Evolutionary conservation across 2,888 invertebrate species (phyloP).

Genomic region (Drepana falcataria): DNA sequence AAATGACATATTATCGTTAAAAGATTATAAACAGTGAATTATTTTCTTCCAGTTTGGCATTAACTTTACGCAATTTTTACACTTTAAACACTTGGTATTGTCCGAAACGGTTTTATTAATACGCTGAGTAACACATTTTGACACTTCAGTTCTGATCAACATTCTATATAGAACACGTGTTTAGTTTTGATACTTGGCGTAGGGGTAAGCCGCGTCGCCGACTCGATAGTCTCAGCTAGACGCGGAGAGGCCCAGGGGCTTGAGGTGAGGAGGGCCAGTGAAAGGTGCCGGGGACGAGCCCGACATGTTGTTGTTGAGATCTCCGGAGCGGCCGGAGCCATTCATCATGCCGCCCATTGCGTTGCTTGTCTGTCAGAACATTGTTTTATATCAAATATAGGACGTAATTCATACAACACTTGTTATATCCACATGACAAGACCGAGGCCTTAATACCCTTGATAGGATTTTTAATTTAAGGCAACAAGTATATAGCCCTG

Average conservation of each 20-base stretch:
- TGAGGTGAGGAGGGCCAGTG: slow-evolving; percentile 74
- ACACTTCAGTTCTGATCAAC: slow-evolving; percentile 9
- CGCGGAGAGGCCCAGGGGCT: slow-evolving; percentile 80
- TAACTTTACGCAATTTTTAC: slow-evolving; percentile 41
- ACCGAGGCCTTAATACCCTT: too few species aligned
- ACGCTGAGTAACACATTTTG: slow-evolving; percentile 3
- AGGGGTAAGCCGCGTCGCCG: slow-evolving; percentile 69
- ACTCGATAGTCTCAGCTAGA: slow-evolving; percentile 81
- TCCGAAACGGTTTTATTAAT: slow-evolving; percentile 3
- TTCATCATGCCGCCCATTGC: slow-evolving; percentile 76
- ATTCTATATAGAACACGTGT: slow-evolving; percentile 24
- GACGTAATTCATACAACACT: background rate
- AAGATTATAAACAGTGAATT: slow-evolving; percentile 24
- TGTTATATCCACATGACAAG: background rate
- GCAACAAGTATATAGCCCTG: too few species aligned
- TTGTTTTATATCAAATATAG: slow-evolving; percentile 3
- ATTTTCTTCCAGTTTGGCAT: slow-evolving; percentile 58
- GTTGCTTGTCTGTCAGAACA: slow-evolving; percentile 59
- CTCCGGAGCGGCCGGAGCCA: slow-evolving; percentile 76
- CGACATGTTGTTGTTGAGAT: slow-evolving; percentile 84
- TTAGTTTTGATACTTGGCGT: slow-evolving; percentile 69
- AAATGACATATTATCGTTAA: background rate
- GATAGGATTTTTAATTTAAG: too few species aligned
- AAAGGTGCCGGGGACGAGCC: slow-evolving; percentile 68
- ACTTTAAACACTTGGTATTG: slow-evolving; percentile 22